Conservation (phyloP, 1,140 invertebrate genomes). For the Oncopodura yosiiana region DNA sequence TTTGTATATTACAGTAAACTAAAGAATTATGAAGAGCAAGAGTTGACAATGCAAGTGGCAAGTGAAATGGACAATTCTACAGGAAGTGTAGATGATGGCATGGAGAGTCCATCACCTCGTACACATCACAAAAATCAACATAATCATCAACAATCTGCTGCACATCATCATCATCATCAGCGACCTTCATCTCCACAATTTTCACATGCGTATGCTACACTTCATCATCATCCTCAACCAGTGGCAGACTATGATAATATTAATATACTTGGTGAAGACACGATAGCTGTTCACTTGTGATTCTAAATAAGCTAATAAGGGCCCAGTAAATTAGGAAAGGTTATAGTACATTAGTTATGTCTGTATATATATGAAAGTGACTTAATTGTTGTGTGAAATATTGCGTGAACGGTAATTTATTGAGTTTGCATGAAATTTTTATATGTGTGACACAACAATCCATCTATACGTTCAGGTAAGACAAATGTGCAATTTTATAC, state of each 20-base stretch:
- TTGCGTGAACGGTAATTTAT: no score
- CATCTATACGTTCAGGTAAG: no score
- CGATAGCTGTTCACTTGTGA: constrained; percentile 37
- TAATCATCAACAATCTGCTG: not conserved
- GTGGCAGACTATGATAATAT: constrained; percentile 33
- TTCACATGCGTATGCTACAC: constrained; percentile 32
- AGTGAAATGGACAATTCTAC: constrained; percentile 55
- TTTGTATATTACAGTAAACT: constrained; percentile 54
- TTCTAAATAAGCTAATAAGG: not conserved
- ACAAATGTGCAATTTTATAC: no score
- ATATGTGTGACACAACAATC: no score
- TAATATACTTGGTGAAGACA: constrained; percentile 26
- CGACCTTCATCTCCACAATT: constrained; percentile 29
- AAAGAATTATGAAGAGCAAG: constrained; percentile 83
- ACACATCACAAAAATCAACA: not conserved
- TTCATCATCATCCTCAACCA: constrained; percentile 30
- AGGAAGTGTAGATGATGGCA: constrained; percentile 28
- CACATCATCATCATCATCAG: constrained; percentile 1
- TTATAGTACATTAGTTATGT: not conserved
- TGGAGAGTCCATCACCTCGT: constrained; percentile 13
- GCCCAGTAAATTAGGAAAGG: not conserved
- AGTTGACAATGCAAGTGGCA: constrained; percentile 84
- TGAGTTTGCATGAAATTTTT: no score
- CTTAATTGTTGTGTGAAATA: no score
- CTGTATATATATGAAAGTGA: no score